Evolutionary conservation across 2,888 invertebrate species (phyloP).

Genomic region (Nematopogon swammerdamellus): DNA sequence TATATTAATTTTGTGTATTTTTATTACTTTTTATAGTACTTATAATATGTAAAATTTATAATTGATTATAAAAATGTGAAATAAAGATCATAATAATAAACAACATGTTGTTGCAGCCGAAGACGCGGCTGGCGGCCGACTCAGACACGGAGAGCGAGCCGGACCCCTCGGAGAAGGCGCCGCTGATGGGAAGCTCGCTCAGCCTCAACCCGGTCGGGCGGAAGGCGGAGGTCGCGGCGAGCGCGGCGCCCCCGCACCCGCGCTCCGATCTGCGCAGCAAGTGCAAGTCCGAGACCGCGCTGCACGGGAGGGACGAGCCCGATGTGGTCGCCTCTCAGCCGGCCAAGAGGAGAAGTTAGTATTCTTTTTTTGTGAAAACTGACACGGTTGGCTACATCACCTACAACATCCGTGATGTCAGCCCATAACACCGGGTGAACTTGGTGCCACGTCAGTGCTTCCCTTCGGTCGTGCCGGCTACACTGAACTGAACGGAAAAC

Average conservation of each 20-base stretch:
- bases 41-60: no score
- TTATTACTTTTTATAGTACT: no score
- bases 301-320: slow-evolving; percentile 19
- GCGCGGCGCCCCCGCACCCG: background rate
- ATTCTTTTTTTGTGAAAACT: slow-evolving; percentile 1
- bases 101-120: slow-evolving; percentile 24
- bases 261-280: slow-evolving; percentile 15
- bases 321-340: slow-evolving; percentile 38
- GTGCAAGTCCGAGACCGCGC: slow-evolving; percentile 18
- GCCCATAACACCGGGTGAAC: no score
- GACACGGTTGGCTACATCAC: no score
- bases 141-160: slow-evolving; percentile 43
- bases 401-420: no score
- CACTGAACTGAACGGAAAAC: no score
- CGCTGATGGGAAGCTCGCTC: slow-evolving; percentile 41
- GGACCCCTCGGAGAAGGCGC: slow-evolving; percentile 43
- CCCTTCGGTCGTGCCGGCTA: no score
- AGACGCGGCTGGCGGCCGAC: slow-evolving; percentile 22
- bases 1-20: no score
- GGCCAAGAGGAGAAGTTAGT: slow-evolving; percentile 46
- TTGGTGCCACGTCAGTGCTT: no score
- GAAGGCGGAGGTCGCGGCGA: slow-evolving; percentile 29
- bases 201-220: slow-evolving; percentile 26
- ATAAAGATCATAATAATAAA: no score
- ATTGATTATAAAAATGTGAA: no score